Evolutionary conservation across 2,888 invertebrate species (phyloP), one percentile per base, ranked within the genome.

Genomic region (Lithophane ornitopus): DNA sequence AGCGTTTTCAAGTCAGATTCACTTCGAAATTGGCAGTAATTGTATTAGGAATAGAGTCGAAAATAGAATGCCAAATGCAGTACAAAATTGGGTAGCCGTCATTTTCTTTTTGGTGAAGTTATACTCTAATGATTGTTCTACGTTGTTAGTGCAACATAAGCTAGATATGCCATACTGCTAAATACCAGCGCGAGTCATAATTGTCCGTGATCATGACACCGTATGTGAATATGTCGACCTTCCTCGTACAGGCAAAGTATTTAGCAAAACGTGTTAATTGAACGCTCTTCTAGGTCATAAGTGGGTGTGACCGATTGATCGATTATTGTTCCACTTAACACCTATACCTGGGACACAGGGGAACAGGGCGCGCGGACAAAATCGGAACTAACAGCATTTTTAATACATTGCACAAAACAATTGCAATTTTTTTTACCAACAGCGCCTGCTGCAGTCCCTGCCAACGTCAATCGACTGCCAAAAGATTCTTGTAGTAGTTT

Each of bases 151-250:
- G 28, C 26, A 66, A 28, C 44, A 59, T 66, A 61, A 22, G 49
- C 65, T 28, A 72, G 59, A 28, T 58, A 66, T 76, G 28, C 16
- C 28, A 49, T 67, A 14, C 6, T 56, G 22, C 26, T 52, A 68
- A 76, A 52, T 62, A 16, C 11, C 34, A 62, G n/a, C 28, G 22
- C 34, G 39, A 4, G 52, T 58, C 28, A 49, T 70, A 52, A 80
- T 44, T 59, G 68, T 41, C 63, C 76, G 22, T 81, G 76, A 81
- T 81, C 71, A 81, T 71, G 81, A 76, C 61, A 66, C 58, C 49
- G 39, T 56, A 22, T 52, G 69, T 39, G 69, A 28, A 56, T 61
- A 70, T 46, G 22, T 44, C 54, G 49, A 70, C 46, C 41, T 81
- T 80, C 46, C 44, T 22, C 39, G 1, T 70, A 70, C 12, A 46